A percentile compares a stretch with the other conserved stretches of the same genome.
These are phyloP conservation scores for Dendroctonus valens DNA, from an alignment of 1,140 invertebrate genomes.

Conservation along the genomic window DNA sequence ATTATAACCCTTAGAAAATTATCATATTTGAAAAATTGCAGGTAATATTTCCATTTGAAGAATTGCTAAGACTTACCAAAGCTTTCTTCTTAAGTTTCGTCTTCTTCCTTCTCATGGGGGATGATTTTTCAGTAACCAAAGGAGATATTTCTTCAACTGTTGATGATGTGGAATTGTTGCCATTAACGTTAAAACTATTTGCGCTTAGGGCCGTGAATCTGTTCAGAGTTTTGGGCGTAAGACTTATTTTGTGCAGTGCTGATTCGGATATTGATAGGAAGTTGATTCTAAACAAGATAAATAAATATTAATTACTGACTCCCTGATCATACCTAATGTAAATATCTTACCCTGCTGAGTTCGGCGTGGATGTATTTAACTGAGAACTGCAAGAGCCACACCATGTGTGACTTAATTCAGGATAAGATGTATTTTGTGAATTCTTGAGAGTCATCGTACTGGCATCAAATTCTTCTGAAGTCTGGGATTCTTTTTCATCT, in stretches of 20 bases:
- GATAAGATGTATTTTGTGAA: slow-evolving; percentile 58
- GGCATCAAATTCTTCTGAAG: slow-evolving; percentile 70
- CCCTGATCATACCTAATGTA: not conserved
- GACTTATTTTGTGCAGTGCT: slow-evolving; percentile 70
- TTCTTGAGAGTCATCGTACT: slow-evolving; percentile 63
- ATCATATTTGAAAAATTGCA: not conserved
- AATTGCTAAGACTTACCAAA: slow-evolving; percentile 47
- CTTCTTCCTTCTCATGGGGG: slow-evolving; percentile 64
- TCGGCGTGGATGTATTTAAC: slow-evolving; percentile 46
- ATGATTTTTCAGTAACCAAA: slow-evolving; percentile 54
- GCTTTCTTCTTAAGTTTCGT: slow-evolving; percentile 64
- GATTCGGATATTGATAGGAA: slow-evolving; percentile 82
- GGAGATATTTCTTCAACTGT: slow-evolving; percentile 62
- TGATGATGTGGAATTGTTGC: slow-evolving; percentile 61
- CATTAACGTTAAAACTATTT: slow-evolving; percentile 49
- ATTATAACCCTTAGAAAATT: slow-evolving; percentile 6
- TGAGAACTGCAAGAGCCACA: slow-evolving; percentile 80
- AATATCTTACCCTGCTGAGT: slow-evolving; percentile 31
- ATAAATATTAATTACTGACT: not conserved
- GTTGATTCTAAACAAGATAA: slow-evolving; percentile 44
- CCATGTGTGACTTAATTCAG: slow-evolving; percentile 62
- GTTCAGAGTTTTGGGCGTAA: slow-evolving; percentile 50
- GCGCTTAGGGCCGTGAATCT: slow-evolving; percentile 53
- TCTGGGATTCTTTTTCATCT: slow-evolving; percentile 73
- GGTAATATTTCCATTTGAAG: not conserved